Evolutionary conservation across 1,140 invertebrate genomes (phyloP).

Genomic region (Drosophila aff.): DNA sequence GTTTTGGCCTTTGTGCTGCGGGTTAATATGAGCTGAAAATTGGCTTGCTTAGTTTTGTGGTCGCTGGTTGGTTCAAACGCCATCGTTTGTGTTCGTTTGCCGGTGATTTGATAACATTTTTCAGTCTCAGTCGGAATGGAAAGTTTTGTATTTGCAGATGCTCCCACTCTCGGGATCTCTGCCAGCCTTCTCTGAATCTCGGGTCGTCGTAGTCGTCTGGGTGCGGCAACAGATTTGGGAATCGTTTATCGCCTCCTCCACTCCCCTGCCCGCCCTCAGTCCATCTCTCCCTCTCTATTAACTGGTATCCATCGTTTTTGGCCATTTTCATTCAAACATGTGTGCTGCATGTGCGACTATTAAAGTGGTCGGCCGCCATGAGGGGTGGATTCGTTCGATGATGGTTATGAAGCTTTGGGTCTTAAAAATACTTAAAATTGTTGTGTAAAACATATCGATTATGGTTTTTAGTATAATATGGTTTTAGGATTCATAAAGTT

Average conservation of each 20-base stretch:
- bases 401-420: neutral
- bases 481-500: neutral
- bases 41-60: slow-evolving; percentile 83
- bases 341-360: slow-evolving; percentile 37
- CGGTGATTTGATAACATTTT: slow-evolving; percentile 83
- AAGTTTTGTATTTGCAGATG: slow-evolving; percentile 68
- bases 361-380: neutral
- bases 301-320: slow-evolving; percentile 49
- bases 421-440: neutral
- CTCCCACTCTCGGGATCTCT: slow-evolving; percentile 32
- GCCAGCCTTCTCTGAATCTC: slow-evolving; percentile 10
- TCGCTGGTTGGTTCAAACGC: slow-evolving; percentile 45
- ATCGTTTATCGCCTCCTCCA: slow-evolving; percentile 42
- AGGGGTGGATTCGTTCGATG: slow-evolving; percentile 21
- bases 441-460: neutral
- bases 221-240: slow-evolving; percentile 55
- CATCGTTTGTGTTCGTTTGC: slow-evolving; percentile 71
- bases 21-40: slow-evolving; percentile 85
- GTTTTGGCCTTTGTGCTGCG: slow-evolving; percentile 80
- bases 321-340: slow-evolving; percentile 44
- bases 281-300: slow-evolving; percentile 9
- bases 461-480: neutral
- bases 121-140: slow-evolving; percentile 70
- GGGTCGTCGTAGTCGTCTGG: slow-evolving; percentile 22
- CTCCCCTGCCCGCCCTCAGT: neutral